phyloP scores from a whole-genome alignment of 2,113 vertebrate species.

The Dicerorhinus sumatrensis region DNA sequence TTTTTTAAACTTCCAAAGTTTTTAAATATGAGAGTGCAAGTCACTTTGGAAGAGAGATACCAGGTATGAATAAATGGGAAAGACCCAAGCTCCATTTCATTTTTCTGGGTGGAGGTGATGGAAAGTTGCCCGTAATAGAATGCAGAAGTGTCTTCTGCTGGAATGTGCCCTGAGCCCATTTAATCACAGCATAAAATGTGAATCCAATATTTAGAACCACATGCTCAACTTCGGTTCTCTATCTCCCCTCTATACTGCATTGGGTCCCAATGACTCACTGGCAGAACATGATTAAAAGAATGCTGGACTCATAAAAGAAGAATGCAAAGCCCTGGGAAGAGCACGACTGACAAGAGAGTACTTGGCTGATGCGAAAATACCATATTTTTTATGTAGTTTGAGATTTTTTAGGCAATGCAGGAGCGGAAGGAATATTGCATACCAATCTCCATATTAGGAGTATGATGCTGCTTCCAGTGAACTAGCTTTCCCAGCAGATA shows the following conservation, averaged over 20 bases:
- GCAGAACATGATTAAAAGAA: constrained; percentile 45
- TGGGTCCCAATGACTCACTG: constrained; percentile 41
- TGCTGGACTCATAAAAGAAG: background rate
- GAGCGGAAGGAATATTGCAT: background rate
- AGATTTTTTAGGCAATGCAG: background rate
- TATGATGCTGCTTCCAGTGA: background rate
- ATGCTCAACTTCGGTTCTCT: background rate
- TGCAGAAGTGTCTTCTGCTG: background rate
- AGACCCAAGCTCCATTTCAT: background rate
- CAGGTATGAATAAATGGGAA: constrained; percentile 6
- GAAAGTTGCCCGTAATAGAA: background rate
- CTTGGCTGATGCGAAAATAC: constrained; percentile 52
- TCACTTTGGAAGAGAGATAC: background rate
- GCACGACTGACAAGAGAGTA: background rate
- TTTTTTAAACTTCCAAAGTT: too few relatives aligned
- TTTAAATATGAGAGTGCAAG: background rate
- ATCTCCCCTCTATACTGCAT: background rate
- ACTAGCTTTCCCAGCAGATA: background rate
- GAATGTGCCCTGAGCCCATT: background rate
- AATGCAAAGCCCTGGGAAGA: background rate
- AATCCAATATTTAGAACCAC: background rate
- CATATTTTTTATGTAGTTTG: background rate
- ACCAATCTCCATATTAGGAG: background rate
- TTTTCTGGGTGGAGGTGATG: background rate
- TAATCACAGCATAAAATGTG: background rate